These are phyloP conservation scores for Leptodactylus fuscus DNA, from an alignment of 2,113 vertebrate species.

Conservation along the genomic window DNA sequence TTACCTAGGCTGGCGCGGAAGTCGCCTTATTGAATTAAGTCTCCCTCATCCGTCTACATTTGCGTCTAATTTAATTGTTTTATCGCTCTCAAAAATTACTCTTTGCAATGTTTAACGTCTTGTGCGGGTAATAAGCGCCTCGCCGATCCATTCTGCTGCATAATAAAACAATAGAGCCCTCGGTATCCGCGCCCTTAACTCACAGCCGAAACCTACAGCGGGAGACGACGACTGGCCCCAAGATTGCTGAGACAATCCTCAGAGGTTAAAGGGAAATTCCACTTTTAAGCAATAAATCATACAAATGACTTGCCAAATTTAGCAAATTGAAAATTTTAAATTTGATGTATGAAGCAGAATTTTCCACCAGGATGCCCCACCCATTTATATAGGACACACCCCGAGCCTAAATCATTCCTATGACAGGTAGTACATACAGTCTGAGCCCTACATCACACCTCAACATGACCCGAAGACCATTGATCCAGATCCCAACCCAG, in stretches of 20 bases:
- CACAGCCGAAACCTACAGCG: not conserved
- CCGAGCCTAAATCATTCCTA: no score
- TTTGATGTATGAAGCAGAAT: no score
- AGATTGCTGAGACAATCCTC: not conserved
- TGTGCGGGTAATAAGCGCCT: not conserved
- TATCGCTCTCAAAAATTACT: not conserved
- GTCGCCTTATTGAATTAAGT: constrained; percentile 28
- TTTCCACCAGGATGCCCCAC: no score
- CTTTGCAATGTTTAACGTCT: not conserved
- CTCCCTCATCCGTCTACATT: constrained; percentile 21
- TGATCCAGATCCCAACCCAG: no score
- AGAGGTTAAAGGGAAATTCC: not conserved
- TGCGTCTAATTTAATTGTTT: constrained; percentile 31
- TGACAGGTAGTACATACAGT: no score
- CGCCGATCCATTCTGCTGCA: not conserved
- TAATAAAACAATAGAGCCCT: not conserved
- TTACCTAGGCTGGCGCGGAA: not conserved
- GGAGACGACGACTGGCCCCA: not conserved
- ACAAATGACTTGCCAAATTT: no score
- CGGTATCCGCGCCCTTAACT: not conserved
- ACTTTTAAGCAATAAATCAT: not conserved
- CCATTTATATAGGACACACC: no score
- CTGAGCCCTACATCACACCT: no score
- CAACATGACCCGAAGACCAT: no score
- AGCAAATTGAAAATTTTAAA: no score